These are phyloP conservation scores for Anarsia innoxiella DNA, from an alignment of 2,888 invertebrate genomes.

Conservation along the genomic window DNA sequence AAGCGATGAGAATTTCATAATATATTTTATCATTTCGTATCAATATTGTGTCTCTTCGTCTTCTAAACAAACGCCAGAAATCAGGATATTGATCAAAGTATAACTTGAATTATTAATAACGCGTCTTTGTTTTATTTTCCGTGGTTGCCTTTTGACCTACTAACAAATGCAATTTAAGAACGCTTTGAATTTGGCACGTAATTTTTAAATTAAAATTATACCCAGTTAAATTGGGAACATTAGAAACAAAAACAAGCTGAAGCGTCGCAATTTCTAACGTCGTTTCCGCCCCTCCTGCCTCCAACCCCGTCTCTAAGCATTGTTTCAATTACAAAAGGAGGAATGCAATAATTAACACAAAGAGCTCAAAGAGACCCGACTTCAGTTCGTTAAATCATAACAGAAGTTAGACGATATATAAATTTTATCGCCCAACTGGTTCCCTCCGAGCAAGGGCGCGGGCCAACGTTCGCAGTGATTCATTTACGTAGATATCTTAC, in stretches of 20 bases:
- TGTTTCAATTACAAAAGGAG: slow-evolving; percentile 33
- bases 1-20: no score
- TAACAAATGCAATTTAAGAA: no score
- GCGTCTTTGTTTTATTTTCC: no score
- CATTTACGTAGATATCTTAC: slow-evolving; percentile 49
- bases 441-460: slow-evolving; percentile 34
- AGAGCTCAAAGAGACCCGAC: slow-evolving; percentile 44
- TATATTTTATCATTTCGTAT: no score
- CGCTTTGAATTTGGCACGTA: no score
- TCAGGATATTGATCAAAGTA: no score
- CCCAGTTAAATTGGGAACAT: neutral
- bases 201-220: neutral
- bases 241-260: slow-evolving; percentile 5
- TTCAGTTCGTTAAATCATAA: slow-evolving; percentile 66
- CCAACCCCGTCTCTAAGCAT: slow-evolving; percentile 20
- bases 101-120: no score
- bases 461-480: slow-evolving; percentile 52
- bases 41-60: no score
- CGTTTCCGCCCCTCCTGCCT: slow-evolving; percentile 5
- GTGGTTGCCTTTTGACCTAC: no score
- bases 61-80: no score
- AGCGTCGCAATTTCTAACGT: slow-evolving; percentile 4
- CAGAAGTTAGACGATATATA: slow-evolving; percentile 64
- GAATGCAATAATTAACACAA: slow-evolving; percentile 49
- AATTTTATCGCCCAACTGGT: slow-evolving; percentile 58